These are phyloP conservation scores for Paramormyrops hopkinsi DNA, from an alignment of 2,797 vertebrate genomes.

Conservation along the genomic window DNA sequence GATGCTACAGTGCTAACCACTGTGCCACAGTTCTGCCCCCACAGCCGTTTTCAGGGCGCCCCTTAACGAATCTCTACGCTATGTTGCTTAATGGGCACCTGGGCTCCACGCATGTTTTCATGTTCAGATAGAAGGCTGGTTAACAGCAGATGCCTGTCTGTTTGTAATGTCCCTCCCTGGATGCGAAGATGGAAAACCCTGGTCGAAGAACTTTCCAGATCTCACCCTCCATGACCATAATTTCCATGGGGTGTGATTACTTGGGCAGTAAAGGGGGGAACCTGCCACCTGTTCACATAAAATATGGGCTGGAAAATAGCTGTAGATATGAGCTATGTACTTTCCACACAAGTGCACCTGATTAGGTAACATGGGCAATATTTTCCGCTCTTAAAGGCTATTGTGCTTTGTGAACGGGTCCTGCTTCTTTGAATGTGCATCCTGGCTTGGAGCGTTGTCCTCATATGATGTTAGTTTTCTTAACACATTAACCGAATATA, in stretches of 20 bases:
- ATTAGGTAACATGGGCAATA: slow-evolving; percentile 42
- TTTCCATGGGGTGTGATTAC: slow-evolving; percentile 42
- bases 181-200: slow-evolving; percentile 55
- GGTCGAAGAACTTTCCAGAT: slow-evolving; percentile 57
- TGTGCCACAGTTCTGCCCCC: background rate
- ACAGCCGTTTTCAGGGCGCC: background rate
- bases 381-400: slow-evolving; percentile 51
- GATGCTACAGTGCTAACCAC: background rate
- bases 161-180: background rate
- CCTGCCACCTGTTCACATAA: slow-evolving; percentile 48
- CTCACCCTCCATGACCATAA: slow-evolving; percentile 30
- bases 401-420: slow-evolving; percentile 33
- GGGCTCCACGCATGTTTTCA: background rate
- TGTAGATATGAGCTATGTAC: slow-evolving; percentile 49
- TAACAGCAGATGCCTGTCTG: background rate
- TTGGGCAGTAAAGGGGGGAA: slow-evolving; percentile 9
- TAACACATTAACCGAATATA: background rate
- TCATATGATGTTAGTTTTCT: background rate
- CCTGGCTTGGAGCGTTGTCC: background rate
- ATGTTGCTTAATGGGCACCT: background rate
- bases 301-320: slow-evolving; percentile 54
- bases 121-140: background rate
- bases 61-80: background rate
- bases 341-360: slow-evolving; percentile 43
- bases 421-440: background rate